phyloP scores from a whole-genome alignment of 2,888 invertebrate genomes.

The Hirtodrosophila duncani region DNA sequence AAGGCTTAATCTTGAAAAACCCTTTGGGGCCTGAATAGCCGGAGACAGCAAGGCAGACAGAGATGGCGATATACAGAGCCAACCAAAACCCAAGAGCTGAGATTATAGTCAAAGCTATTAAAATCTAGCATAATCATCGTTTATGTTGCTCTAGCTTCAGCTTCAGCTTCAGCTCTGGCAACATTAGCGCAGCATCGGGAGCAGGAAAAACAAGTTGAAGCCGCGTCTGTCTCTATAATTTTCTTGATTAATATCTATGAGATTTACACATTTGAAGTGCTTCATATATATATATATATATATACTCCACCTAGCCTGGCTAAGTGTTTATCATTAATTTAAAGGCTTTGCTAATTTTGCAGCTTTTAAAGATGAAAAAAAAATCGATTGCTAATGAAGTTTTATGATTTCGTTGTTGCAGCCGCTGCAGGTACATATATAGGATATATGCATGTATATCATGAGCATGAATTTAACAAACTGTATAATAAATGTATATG shows the following conservation, averaged over 20 bases:
- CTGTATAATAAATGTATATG: no score
- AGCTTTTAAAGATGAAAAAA: conserved; percentile 23
- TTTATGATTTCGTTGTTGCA: conserved; percentile 56
- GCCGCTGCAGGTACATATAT: conserved; percentile 37
- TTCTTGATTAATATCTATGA: conserved; percentile 68
- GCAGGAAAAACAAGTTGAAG: conserved; percentile 32
- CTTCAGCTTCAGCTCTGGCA: not conserved
- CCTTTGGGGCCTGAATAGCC: conserved; percentile 41
- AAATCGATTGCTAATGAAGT: conserved; percentile 56
- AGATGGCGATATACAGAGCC: no score
- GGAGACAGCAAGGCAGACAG: not conserved
- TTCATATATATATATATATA: conserved; percentile 1
- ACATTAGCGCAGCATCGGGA: not conserved
- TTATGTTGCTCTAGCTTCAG: conserved; percentile 12
- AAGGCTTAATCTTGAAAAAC: conserved; percentile 55
- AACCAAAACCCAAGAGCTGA: no score
- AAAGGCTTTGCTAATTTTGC: conserved; percentile 62
- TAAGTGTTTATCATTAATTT: conserved; percentile 51
- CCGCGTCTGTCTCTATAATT: conserved; percentile 52
- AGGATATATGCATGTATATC: not conserved
- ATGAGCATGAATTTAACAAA: no score
- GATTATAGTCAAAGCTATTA: conserved; percentile 68
- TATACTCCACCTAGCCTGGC: not conserved
- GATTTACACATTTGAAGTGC: conserved; percentile 53
- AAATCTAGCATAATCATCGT: conserved; percentile 63